Base-by-base conservation (phyloP, 2,797 vertebrate species). In the Microcaecilia unicolor region DNA sequence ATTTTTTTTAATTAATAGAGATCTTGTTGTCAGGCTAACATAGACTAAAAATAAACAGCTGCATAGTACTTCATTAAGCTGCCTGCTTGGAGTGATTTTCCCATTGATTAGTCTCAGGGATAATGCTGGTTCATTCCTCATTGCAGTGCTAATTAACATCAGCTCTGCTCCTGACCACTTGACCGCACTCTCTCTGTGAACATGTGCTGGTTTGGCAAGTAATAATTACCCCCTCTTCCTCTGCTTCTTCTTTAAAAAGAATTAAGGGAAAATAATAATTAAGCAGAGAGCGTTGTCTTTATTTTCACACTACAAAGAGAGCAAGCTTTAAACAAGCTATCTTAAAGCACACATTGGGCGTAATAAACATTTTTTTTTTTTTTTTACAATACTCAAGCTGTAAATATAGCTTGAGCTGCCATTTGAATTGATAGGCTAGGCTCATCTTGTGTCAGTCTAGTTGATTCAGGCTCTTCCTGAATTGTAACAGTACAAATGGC, bases 51-150 rank as follows among this genome's bases (percentile, higher is more conserved):
- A 87, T 87, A 85, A 89, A 88, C 74, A 87, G 68, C 78, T 78
- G 79, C 81, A 80, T 83, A 78, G 83, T 64, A 84, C 80, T 80
- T 78, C 85, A 87, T 88, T 91, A 89, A 74, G 70, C 63, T 70
- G 72, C 67, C 72, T 74, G 71, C 78, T 83, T 68, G 59, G 71
- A 89, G 86, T 93, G 90, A 87, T 93, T 94, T 97, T 89, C 86
- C 79, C 85, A 94, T 94, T 92, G 93, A 95, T 95, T 96, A 89
- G 84, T 88, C 83, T 82, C 80, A 68, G 77, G 80, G 82, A 89
- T 93, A 92, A 94, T 89, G 89, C 86, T 72, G 61, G 85, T 85
- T 90, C 87, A 86, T 90, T 89, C 78, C 78, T 85, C 83, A 85
- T 85, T 83, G 84, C 82, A 73, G 74, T 80, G 72, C 84, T 91